Conservation (phyloP, 2,113 vertebrate species). For the Otocyon megalotis region DNA sequence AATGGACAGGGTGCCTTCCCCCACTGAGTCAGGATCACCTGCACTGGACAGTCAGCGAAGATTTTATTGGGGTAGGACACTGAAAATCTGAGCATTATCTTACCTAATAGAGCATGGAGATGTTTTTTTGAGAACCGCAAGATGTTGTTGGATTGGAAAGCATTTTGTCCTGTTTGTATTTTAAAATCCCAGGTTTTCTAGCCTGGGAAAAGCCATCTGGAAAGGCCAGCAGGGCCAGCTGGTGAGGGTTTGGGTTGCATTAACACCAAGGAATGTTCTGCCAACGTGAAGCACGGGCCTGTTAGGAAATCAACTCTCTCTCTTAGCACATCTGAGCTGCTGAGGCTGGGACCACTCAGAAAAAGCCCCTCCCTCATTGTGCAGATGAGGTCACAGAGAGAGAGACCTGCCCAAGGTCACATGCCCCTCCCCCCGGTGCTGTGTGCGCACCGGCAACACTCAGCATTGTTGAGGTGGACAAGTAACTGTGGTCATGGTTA, state of each 20-base stretch:
- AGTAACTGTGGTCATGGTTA: too few relatives aligned
- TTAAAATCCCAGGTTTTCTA: background rate
- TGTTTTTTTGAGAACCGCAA: background rate
- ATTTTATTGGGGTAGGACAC: background rate
- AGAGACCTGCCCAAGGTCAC: background rate
- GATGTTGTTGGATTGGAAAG: background rate
- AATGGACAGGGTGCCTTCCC: background rate
- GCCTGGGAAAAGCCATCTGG: background rate
- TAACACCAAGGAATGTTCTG: background rate
- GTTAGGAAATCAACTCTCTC: background rate
- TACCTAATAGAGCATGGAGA: background rate
- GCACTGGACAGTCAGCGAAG: background rate
- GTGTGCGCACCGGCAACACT: too few relatives aligned
- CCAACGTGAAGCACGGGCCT: too few relatives aligned
- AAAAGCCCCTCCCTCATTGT: background rate
- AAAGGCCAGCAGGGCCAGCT: background rate
- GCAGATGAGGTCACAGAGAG: background rate
- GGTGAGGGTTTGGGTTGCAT: background rate
- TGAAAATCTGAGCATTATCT: background rate
- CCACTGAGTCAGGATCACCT: background rate
- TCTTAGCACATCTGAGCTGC: background rate
- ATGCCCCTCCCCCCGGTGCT: background rate
- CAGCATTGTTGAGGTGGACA: rapidly evolving
- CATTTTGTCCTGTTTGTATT: background rate
- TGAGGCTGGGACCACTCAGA: background rate